Conservation (phyloP, 2,113 vertebrate genomes). For the Tyrannus savana region DNA sequence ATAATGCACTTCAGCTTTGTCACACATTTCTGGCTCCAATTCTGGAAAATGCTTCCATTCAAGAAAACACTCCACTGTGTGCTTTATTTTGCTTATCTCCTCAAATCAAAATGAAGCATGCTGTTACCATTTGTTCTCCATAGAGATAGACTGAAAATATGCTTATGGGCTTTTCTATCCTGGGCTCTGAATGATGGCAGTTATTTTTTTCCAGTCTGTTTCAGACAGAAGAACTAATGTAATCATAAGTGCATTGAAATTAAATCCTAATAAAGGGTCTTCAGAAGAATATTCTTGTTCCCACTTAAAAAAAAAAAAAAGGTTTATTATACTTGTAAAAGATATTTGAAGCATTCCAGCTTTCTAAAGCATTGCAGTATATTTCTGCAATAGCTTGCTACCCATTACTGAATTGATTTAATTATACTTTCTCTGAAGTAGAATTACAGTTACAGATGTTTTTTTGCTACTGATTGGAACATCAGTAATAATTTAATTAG, state of each 20-base stretch:
- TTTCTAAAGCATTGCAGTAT: conserved; percentile 9
- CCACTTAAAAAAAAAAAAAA: conserved; percentile 19
- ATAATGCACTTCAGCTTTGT: conserved; percentile 21
- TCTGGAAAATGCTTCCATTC: conserved; percentile 11
- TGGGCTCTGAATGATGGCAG: neutral
- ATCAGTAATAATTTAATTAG: conserved; percentile 65
- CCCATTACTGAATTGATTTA: conserved; percentile 41
- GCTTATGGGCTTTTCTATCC: neutral
- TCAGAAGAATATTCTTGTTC: conserved; percentile 54
- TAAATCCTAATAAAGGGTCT: conserved; percentile 47
- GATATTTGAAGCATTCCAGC: conserved; percentile 52
- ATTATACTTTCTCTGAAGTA: conserved; percentile 53
- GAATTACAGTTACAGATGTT: conserved; percentile 64
- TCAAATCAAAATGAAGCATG: conserved; percentile 26
- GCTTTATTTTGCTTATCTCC: conserved; percentile 38
- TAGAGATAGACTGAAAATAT: neutral
- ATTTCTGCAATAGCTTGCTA: conserved; percentile 61
- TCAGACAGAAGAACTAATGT: conserved; percentile 32
- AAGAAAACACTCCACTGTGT: neutral
- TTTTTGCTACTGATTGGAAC: conserved; percentile 69
- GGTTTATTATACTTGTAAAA: conserved; percentile 47
- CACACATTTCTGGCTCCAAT: conserved; percentile 2
- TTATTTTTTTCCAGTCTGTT: conserved; percentile 32
- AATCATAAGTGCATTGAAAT: conserved; percentile 54
- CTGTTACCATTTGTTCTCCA: neutral